Conservation (phyloP, 1,140 invertebrate species). For the Dryas iulia region DNA sequence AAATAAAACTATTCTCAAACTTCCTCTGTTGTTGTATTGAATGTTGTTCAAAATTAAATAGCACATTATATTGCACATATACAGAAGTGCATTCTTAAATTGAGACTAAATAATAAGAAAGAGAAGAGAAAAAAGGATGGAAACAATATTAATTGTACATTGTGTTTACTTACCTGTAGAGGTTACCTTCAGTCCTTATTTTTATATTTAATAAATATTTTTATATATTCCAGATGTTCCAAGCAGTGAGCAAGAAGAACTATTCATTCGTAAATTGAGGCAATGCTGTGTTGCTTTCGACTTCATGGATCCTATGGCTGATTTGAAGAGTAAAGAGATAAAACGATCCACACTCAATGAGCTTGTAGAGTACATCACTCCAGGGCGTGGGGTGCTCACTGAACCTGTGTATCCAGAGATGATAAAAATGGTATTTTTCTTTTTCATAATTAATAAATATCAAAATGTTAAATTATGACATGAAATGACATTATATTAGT, state of each 20-base stretch:
- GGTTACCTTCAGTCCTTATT: no score
- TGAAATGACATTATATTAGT: no score
- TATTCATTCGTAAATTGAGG: slow-evolving; percentile 98
- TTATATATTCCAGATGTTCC: slow-evolving; percentile 89
- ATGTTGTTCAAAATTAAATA: no score
- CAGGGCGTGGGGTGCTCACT: slow-evolving; percentile 96
- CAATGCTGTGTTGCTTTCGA: slow-evolving; percentile 99
- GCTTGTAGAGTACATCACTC: slow-evolving; percentile 98
- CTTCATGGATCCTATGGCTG: slow-evolving; percentile 98
- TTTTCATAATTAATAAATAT: not conserved
- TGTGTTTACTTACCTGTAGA: no score
- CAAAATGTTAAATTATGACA: no score
- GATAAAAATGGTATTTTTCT: slow-evolving; percentile 92
- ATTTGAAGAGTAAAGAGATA: slow-evolving; percentile 99
- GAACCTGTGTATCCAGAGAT: slow-evolving; percentile 98
- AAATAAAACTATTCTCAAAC: not conserved
- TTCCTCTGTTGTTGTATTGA: no score
- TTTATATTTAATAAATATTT: not conserved
- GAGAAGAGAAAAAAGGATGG: no score
- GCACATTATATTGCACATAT: no score
- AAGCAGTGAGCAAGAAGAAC: slow-evolving; percentile 95
- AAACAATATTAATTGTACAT: no score
- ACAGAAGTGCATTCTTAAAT: no score
- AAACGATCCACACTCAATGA: slow-evolving; percentile 98
- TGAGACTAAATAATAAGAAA: no score